Percentiles rank a stretch among this genome's conserved stretches.
These are phyloP conservation scores for Theonella swinhoei DNA, from an alignment of 37 sponge, comb jelly and placozoan species.

Conservation along the genomic window DNA sequence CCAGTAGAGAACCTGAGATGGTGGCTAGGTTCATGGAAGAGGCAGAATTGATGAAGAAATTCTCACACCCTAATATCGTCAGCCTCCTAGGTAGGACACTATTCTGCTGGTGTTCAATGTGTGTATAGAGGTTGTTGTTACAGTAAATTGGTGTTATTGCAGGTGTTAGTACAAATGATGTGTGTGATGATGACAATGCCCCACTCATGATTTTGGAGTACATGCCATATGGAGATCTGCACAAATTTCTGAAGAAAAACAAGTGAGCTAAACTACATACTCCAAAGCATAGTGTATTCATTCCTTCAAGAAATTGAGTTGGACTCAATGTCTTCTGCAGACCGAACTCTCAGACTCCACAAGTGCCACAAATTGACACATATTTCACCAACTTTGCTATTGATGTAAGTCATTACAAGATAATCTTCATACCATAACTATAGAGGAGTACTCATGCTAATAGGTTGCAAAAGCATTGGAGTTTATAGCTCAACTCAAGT, in stretches of 20 bases:
- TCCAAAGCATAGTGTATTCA: too few species aligned
- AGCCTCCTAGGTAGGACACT: slow-evolving; percentile 42
- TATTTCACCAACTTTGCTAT: not conserved
- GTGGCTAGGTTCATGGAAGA: slow-evolving; percentile 48
- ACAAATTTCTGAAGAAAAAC: slow-evolving; percentile 25
- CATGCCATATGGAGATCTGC: slow-evolving; percentile 65
- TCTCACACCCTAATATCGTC: slow-evolving; percentile 58
- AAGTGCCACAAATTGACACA: not conserved
- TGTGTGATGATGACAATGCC: slow-evolving; percentile 48
- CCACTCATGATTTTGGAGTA: slow-evolving; percentile 66
- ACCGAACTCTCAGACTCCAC: not conserved
- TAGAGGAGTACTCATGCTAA: not conserved
- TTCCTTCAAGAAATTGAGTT: too few species aligned
- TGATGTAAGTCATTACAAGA: slow-evolving; percentile 10
- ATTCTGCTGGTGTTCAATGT: not conserved
- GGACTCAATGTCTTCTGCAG: slow-evolving; percentile 5
- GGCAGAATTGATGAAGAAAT: slow-evolving; percentile 60
- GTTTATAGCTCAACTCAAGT: slow-evolving; percentile 14
- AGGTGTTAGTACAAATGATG: slow-evolving; percentile 12
- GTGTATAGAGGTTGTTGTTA: not conserved
- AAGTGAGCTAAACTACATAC: slow-evolving; percentile 14
- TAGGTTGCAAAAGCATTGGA: slow-evolving; percentile 42
- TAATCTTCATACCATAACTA: not conserved
- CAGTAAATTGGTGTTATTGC: not conserved
- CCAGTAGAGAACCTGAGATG: slow-evolving; percentile 23